A percentile compares a stretch with the other conserved stretches of the same genome.
Evolutionary conservation across 2,888 invertebrate species (phyloP).

Genomic region (Trachelus tabidus): DNA sequence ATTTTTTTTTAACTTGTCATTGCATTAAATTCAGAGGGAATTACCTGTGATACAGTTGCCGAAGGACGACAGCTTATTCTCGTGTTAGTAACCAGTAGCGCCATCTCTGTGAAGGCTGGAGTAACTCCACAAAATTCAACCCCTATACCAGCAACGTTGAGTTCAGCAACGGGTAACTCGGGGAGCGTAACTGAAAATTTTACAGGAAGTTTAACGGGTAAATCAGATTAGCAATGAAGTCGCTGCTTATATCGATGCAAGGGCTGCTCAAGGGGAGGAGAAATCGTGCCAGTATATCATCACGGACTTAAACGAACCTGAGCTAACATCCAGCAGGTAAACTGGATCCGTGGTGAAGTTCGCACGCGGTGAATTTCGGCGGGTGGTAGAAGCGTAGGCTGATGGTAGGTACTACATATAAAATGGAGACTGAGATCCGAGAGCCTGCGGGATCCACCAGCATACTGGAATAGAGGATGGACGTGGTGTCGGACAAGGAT

Average conservation of each 20-base stretch:
- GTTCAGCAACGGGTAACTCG: not conserved
- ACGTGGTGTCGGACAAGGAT: constrained; percentile 13
- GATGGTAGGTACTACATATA: not conserved
- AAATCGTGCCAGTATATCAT: not conserved
- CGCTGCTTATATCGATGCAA: not conserved
- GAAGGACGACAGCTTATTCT: not conserved
- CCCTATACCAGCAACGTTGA: not conserved
- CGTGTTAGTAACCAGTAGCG: constrained; percentile 32
- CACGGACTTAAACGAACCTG: not conserved
- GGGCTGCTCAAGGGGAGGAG: not conserved
- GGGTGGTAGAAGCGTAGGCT: constrained; percentile 2
- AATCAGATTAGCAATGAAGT: not conserved
- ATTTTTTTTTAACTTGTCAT: not conserved
- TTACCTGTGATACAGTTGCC: not conserved
- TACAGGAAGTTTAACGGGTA: not conserved
- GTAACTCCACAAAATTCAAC: not conserved
- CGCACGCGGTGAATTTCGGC: constrained; percentile 1
- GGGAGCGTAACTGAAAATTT: not conserved
- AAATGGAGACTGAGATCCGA: not conserved
- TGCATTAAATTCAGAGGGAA: not conserved
- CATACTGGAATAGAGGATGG: not conserved
- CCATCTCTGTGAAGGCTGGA: constrained; percentile 41
- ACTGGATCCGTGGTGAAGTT: constrained; percentile 11
- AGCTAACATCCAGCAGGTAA: not conserved
- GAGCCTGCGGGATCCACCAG: constrained; percentile 5